Base-by-base conservation (phyloP, 2,888 invertebrate species). In the Arrhopalites spinosus region DNA sequence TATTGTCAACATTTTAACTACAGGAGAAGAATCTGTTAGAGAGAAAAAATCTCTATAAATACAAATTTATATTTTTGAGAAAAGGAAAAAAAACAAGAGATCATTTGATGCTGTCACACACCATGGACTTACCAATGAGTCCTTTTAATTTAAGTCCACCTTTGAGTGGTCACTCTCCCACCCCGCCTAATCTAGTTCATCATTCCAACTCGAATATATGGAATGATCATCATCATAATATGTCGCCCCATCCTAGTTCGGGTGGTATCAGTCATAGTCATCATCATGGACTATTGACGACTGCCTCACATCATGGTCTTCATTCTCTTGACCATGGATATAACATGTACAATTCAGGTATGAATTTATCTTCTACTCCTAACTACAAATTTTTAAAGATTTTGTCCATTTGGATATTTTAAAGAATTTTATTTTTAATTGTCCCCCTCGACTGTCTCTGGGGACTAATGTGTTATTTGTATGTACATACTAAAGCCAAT, bases 141-240 rank as follows among this genome's bases (percentile, higher is more conserved):
- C 92, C 93, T 83, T 94, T 93, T 87, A 91, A 91, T 85, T 88
- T 92, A 87, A 90, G 89, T 85, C 88, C 82, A 82, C 83, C 83
- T 81, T 80, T 83, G 81, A 81, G 84, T 87, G 81, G 86, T 82
- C 87, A 84, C 84, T 85, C 84, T 82, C 86, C 85, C 83, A 86
- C 80, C 53, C 81, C 80, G 64, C 83, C 81, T 53, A 83, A 79
- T 78, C 73, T 82, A 77, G 80, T 81, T 50, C 81, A 83, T 79
- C 81, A 83, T 77, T 79, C 79, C 73, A 81, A 78, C 71, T 79
- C 80, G 61, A 81, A 79, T 76, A 75, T 81, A 78, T 82, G 81
- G 76, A 75, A 73, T 73, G 72, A 74, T 67, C 77, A 67, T 59
- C 78, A 78, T 64, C 78, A 78, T 64, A 69, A 73, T 70, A 75